Conservation (phyloP, 2,797 vertebrate genomes). For the Oryzias sinensis region DNA sequence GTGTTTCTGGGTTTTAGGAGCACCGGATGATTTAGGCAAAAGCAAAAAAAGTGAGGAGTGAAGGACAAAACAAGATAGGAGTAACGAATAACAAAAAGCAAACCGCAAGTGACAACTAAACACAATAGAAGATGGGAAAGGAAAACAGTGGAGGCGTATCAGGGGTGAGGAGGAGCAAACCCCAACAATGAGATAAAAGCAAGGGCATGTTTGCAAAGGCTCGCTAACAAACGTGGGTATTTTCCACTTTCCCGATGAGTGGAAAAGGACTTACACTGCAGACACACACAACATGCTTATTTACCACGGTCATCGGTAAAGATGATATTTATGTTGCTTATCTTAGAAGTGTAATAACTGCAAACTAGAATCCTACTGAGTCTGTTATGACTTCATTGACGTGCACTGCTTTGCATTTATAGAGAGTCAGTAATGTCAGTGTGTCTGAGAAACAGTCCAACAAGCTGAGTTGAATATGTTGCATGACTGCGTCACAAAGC, state of each 20-base stretch:
- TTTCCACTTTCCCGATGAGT: neutral
- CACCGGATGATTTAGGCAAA: neutral
- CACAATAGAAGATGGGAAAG: neutral
- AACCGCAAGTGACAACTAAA: slow-evolving; percentile 14
- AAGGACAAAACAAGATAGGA: slow-evolving; percentile 37
- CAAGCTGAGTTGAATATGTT: too few species aligned
- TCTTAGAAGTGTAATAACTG: too few species aligned
- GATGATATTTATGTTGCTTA: too few species aligned
- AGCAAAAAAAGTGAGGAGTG: slow-evolving; percentile 14
- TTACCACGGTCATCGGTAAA: neutral
- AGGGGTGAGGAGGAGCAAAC: slow-evolving; percentile 2
- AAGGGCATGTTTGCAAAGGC: slow-evolving; percentile 1
- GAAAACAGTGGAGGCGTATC: slow-evolving; percentile 17
- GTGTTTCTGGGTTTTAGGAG: too few species aligned
- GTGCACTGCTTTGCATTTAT: too few species aligned
- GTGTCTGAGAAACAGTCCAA: too few species aligned
- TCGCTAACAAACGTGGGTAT: neutral
- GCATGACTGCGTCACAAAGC: too few species aligned
- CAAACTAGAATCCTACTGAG: too few species aligned
- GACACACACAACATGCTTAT: slow-evolving; percentile 6
- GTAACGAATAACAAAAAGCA: slow-evolving; percentile 24
- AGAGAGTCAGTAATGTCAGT: too few species aligned
- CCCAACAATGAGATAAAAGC: slow-evolving; percentile 10
- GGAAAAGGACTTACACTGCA: neutral
- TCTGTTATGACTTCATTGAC: too few species aligned